Conservation (phyloP, 2,888 invertebrate genomes). For the Ormyrus labotus region DNA sequence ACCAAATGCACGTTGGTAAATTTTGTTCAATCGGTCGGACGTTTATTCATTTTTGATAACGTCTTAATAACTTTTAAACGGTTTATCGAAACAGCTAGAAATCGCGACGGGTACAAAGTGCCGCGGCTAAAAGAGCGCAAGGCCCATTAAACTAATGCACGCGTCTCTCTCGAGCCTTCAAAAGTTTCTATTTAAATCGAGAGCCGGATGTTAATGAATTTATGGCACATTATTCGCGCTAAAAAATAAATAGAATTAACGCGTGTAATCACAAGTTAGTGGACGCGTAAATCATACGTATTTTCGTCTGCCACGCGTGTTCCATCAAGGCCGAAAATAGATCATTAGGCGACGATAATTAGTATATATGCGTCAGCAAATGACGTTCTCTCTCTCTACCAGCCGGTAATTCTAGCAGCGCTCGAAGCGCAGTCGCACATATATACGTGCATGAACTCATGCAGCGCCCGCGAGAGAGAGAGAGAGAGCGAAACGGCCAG, state of each 20-base stretch:
- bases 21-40: too few relatives aligned
- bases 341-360: conserved; percentile 59
- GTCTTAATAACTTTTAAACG: too few relatives aligned
- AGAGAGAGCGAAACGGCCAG: too few relatives aligned
- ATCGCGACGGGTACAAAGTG: too few relatives aligned
- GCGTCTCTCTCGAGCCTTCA: background rate
- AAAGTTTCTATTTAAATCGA: conserved; percentile 32
- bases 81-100: too few relatives aligned
- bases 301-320: conserved; percentile 49
- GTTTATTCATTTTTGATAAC: too few relatives aligned
- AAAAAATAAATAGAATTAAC: conserved; percentile 53
- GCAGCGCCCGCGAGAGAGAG: too few relatives aligned
- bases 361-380: conserved; percentile 59
- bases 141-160: too few relatives aligned
- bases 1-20: too few relatives aligned
- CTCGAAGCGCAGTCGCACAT: conserved; percentile 4
- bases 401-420: conserved; percentile 34
- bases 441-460: too few relatives aligned
- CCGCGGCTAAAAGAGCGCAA: too few relatives aligned
- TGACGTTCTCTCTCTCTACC: conserved; percentile 52
- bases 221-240: conserved; percentile 50
- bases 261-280: conserved; percentile 53
- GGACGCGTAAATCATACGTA: conserved; percentile 56
- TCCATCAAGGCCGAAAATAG: conserved; percentile 58
- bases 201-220: conserved; percentile 48